Conservation (phyloP, 2,113 vertebrate genomes). For the Dolichotis patagonum region DNA sequence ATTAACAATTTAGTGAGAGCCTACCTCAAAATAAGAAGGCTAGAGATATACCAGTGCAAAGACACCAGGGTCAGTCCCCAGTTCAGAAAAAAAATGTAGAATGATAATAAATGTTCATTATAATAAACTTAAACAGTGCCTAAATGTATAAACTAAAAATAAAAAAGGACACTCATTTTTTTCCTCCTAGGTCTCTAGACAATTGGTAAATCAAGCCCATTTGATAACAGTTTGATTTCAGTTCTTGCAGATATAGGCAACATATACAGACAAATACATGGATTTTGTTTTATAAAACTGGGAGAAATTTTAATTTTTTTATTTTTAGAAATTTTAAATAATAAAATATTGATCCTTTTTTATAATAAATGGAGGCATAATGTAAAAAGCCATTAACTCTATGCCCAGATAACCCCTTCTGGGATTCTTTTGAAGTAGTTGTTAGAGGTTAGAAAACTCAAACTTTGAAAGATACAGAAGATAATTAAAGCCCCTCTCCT, state of each 20-base stretch:
- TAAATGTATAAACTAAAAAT: constrained; percentile 1
- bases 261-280: background rate
- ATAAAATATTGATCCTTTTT: background rate
- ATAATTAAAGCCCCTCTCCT: background rate
- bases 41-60: background rate
- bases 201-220: background rate
- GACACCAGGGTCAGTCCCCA: background rate
- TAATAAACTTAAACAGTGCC: background rate
- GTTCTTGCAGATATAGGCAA: background rate
- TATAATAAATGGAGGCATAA: background rate
- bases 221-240: constrained; percentile 23
- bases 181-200: background rate
- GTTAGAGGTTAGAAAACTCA: constrained; percentile 55
- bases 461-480: constrained; percentile 15
- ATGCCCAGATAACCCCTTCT: background rate
- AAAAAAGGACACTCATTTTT: constrained; percentile 16
- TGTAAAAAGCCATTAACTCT: background rate
- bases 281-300: constrained; percentile 52
- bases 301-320: background rate
- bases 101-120: background rate
- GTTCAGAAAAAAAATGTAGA: background rate
- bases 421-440: constrained; percentile 48
- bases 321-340: too few species aligned
- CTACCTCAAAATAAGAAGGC: background rate
- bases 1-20: background rate